Percentiles rank a stretch among this genome's conserved stretches.
Evolutionary conservation across 1,140 invertebrate genomes (phyloP).

Genomic region (Aporrectodea caliginosa): DNA sequence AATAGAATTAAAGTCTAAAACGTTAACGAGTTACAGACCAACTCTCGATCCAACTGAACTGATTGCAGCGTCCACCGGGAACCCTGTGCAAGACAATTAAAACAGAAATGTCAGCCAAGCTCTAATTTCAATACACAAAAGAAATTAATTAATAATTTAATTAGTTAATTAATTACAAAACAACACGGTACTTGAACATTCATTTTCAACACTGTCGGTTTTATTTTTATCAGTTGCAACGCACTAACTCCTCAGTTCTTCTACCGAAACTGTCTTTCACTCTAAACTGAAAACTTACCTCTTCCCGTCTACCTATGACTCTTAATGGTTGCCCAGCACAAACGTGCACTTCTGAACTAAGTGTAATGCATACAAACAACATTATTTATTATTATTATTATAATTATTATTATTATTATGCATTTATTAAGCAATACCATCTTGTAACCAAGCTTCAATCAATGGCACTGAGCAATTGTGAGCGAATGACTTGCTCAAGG

Average conservation of each 20-base stretch:
- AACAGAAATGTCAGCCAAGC: conserved; percentile 30
- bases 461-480: too few relatives aligned
- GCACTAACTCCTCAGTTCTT: background rate
- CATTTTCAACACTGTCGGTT: background rate
- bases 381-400: too few relatives aligned
- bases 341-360: too few relatives aligned
- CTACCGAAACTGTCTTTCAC: background rate
- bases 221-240: background rate
- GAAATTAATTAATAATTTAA: background rate
- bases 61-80: conserved; percentile 95
- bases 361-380: too few relatives aligned
- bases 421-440: too few relatives aligned
- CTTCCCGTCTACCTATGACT: too few relatives aligned
- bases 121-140: background rate
- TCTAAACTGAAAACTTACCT: too few relatives aligned
- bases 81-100: conserved; percentile 59
- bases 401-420: too few relatives aligned
- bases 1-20: conserved; percentile 1
- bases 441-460: too few relatives aligned
- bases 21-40: conserved; percentile 56
- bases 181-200: background rate
- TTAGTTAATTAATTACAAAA: background rate
- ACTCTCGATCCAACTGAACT: conserved; percentile 77
- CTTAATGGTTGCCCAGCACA: too few relatives aligned
- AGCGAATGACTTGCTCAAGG: too few relatives aligned